Conservation (phyloP, 2,888 invertebrate genomes). For the Temnothorax unifasciatus region DNA sequence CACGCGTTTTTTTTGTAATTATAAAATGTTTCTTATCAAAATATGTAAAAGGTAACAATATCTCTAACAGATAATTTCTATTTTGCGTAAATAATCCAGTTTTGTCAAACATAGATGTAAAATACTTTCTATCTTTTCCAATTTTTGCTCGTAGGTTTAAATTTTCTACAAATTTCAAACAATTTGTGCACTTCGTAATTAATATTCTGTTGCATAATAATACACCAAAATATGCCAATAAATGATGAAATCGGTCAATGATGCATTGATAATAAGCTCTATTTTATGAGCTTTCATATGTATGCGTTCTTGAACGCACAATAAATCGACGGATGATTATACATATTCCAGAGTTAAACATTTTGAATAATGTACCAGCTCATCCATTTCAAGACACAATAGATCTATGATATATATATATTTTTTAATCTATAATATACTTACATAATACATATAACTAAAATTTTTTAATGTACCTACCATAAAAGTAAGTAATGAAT, state of each 20-base stretch:
- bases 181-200: conserved; percentile 16
- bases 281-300: conserved; percentile 27
- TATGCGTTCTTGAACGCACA: conserved; percentile 13
- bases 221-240: conserved; percentile 31
- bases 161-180: conserved; percentile 21
- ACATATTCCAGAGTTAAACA: conserved; percentile 24
- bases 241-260: conserved; percentile 21
- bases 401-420: neutral
- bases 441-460: neutral
- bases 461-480: neutral
- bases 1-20: neutral
- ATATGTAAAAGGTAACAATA: neutral
- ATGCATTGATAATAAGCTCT: conserved; percentile 40
- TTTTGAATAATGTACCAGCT: conserved; percentile 8
- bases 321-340: conserved; percentile 8
- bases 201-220: conserved; percentile 37
- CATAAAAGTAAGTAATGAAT: neutral
- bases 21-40: neutral
- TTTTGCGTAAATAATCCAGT: neutral
- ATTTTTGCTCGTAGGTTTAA: neutral
- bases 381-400: neutral
- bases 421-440: too few species aligned
- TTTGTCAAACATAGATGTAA: neutral
- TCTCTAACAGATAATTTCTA: neutral
- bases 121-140: neutral